phyloP scores from a whole-genome alignment of 2,888 invertebrate species.

The Xestoiulus laeticollis region DNA sequence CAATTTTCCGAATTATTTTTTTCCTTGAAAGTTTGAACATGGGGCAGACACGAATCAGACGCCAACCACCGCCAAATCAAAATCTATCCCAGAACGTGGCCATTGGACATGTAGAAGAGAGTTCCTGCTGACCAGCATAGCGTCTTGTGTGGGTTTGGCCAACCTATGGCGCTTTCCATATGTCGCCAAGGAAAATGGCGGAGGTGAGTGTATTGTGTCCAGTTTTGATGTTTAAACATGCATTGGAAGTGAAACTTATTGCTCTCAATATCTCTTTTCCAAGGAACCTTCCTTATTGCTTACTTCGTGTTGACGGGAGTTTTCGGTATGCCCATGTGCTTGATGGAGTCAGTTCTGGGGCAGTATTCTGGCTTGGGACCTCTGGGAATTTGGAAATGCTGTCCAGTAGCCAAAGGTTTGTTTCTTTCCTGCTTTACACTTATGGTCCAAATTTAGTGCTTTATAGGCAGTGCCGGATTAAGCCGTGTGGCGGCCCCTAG shows the following conservation, averaged over 20 bases:
- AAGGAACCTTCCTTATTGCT: slow-evolving; percentile 35
- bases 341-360: slow-evolving; percentile 34
- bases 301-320: slow-evolving; percentile 13
- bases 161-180: slow-evolving; percentile 47
- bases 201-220: not conserved
- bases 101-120: slow-evolving; percentile 47
- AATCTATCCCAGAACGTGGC: not conserved
- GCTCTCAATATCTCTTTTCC: too few species aligned
- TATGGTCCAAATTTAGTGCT: too few species aligned
- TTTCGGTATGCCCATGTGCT: slow-evolving; percentile 48
- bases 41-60: not conserved
- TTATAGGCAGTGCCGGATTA: too few species aligned
- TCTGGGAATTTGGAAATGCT: slow-evolving; percentile 36
- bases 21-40: not conserved
- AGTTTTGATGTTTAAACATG: not conserved
- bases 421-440: not conserved
- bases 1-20: not conserved
- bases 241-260: not conserved
- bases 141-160: slow-evolving; percentile 18
- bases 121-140: slow-evolving; percentile 46
- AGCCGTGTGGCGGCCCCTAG: too few species aligned
- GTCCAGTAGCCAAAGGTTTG: slow-evolving; percentile 47
- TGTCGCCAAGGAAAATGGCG: slow-evolving; percentile 44
- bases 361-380: slow-evolving; percentile 45
- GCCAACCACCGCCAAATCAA: not conserved